phyloP scores from a whole-genome alignment of 1,140 invertebrate species.

The Sminthurides bifidus region DNA sequence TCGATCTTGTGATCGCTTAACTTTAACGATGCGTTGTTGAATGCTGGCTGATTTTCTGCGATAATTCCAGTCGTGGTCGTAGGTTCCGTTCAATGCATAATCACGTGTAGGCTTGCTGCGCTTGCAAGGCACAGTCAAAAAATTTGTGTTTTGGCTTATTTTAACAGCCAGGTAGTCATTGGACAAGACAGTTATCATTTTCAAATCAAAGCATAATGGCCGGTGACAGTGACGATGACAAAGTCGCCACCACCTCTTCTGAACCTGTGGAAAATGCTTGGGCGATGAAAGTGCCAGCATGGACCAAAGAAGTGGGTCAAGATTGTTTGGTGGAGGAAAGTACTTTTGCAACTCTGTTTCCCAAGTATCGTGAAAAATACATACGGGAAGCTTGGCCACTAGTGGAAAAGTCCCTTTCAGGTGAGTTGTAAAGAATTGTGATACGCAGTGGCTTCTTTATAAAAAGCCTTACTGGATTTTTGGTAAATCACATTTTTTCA shows the following conservation, averaged over 20 bases:
- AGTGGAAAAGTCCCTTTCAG: slow-evolving; percentile 65
- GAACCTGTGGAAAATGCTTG: slow-evolving; percentile 66
- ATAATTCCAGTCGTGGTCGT: too few species aligned
- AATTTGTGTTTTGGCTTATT: too few species aligned
- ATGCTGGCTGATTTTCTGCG: too few species aligned
- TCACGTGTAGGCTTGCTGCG: too few species aligned
- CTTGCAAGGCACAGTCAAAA: too few species aligned
- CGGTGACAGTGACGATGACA: slow-evolving; percentile 8
- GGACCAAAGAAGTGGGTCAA: slow-evolving; percentile 81
- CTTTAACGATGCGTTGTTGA: too few species aligned
- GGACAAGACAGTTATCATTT: too few species aligned
- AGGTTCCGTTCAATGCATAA: too few species aligned
- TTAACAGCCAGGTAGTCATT: too few species aligned
- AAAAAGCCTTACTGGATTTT: background rate
- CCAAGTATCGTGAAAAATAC: slow-evolving; percentile 92
- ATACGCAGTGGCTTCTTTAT: background rate
- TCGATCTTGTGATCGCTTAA: too few species aligned
- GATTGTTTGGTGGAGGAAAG: slow-evolving; percentile 64
- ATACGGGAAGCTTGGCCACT: slow-evolving; percentile 91
- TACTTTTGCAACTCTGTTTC: slow-evolving; percentile 70
- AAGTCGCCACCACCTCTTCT: background rate
- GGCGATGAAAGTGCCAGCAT: slow-evolving; percentile 77
- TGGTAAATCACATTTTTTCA: slow-evolving; percentile 24
- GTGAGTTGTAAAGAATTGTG: slow-evolving; percentile 11
- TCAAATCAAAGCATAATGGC: too few species aligned